Percentiles rank a stretch among this genome's conserved stretches.
phyloP scores from a whole-genome alignment of 2,888 invertebrate genomes.

The Microctonus aethiopoides region DNA sequence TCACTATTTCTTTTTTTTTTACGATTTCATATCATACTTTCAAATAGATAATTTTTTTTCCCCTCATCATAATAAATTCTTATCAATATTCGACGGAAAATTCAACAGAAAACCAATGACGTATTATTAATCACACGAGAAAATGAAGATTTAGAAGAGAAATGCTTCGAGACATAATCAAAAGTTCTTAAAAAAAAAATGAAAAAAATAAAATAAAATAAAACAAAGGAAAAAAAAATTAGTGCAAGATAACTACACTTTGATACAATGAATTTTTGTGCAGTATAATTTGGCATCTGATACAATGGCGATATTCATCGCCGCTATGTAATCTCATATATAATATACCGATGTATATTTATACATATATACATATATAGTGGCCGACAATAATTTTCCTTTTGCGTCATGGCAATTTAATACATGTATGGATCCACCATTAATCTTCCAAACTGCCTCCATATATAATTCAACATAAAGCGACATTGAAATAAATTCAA shows the following conservation, averaged over 20 bases:
- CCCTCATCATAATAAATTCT: not conserved
- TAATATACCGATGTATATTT: not conserved
- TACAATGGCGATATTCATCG: slow-evolving; percentile 52
- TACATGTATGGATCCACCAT: not conserved
- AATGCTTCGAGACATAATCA: too few relatives aligned
- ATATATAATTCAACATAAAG: not conserved
- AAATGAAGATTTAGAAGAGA: not conserved
- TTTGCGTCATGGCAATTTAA: slow-evolving; percentile 49
- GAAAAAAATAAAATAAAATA: slow-evolving; percentile 36
- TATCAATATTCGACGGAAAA: not conserved
- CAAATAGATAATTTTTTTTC: not conserved
- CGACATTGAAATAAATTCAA: not conserved
- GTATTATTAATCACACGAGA: not conserved
- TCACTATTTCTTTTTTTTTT: slow-evolving; percentile 8
- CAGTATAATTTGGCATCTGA: slow-evolving; percentile 53
- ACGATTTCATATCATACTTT: not conserved
- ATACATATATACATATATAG: slow-evolving; percentile 6
- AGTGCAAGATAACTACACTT: slow-evolving; percentile 19
- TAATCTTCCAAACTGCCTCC: not conserved
- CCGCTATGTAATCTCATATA: slow-evolving; percentile 50
- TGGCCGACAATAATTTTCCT: slow-evolving; percentile 48
- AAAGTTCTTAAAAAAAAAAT: too few relatives aligned
- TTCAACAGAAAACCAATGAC: not conserved
- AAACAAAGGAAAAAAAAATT: slow-evolving; percentile 9
- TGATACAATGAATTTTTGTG: slow-evolving; percentile 54